Percentiles rank a stretch among this genome's conserved stretches.
These are phyloP conservation scores for Mayetiola destructor DNA, from an alignment of 2,888 invertebrate genomes.

Conservation along the genomic window DNA sequence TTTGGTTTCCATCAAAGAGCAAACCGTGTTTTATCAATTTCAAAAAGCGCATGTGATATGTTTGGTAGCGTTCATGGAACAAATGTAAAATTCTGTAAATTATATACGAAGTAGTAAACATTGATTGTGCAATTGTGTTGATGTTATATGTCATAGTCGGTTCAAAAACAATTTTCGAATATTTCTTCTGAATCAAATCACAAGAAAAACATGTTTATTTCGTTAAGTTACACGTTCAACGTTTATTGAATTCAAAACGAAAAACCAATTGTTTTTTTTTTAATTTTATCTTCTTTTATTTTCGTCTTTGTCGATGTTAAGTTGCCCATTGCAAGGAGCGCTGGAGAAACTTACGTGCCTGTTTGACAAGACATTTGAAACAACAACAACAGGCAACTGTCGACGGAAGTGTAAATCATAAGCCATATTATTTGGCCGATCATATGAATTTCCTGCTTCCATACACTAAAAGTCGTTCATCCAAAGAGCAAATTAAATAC, in stretches of 20 bases:
- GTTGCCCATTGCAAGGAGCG: conserved; percentile 36
- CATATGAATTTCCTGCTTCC: conserved; percentile 35
- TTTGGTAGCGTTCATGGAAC: too few species aligned
- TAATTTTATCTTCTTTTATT: background rate
- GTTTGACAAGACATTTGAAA: conserved; percentile 33
- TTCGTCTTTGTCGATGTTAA: conserved; percentile 19
- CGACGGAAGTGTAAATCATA: conserved; percentile 30
- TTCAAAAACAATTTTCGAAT: too few species aligned
- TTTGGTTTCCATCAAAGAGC: background rate
- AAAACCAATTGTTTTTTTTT: background rate
- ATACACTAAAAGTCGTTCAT: conserved; percentile 32
- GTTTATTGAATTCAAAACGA: background rate
- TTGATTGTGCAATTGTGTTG: too few species aligned
- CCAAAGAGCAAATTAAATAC: background rate
- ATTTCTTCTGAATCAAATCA: too few species aligned
- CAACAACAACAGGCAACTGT: conserved; percentile 26
- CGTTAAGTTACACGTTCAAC: background rate
- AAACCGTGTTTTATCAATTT: too few species aligned
- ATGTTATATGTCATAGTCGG: too few species aligned
- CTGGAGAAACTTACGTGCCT: conserved; percentile 35
- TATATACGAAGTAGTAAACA: too few species aligned
- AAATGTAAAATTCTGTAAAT: too few species aligned
- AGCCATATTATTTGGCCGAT: conserved; percentile 35
- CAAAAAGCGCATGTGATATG: too few species aligned
- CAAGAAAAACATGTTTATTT: conserved; percentile 4